phyloP scores from a whole-genome alignment of 2,797 vertebrate genomes.

The Anableps anableps region DNA sequence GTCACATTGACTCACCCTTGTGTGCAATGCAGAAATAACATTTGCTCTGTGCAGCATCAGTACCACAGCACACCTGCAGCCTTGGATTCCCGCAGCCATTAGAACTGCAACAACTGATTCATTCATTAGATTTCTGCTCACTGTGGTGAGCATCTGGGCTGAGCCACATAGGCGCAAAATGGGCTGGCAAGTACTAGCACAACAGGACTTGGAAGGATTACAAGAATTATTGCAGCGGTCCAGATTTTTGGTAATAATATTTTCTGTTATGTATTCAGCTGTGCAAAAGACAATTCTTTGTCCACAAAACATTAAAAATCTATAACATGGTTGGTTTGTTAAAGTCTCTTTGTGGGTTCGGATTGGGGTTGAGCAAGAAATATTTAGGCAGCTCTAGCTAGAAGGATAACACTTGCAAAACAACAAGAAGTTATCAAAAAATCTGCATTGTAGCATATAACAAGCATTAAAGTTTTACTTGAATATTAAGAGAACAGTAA shows the following conservation, averaged over 20 bases:
- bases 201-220: slow-evolving; percentile 12
- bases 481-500: not conserved
- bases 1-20: slow-evolving; percentile 56
- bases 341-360: not conserved
- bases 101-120: slow-evolving; percentile 39
- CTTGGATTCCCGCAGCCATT: slow-evolving; percentile 45
- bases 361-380: not conserved
- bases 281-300: not conserved
- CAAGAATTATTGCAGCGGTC: not conserved
- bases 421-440: not conserved
- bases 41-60: slow-evolving; percentile 57
- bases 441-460: not conserved
- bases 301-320: slow-evolving; percentile 10
- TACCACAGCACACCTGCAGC: slow-evolving; percentile 58
- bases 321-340: not conserved
- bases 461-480: not conserved
- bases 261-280: slow-evolving; percentile 9
- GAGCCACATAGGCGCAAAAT: slow-evolving; percentile 17
- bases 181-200: slow-evolving; percentile 11
- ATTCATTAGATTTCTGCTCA: slow-evolving; percentile 49
- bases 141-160: slow-evolving; percentile 47
- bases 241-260: slow-evolving; percentile 5
- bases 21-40: slow-evolving; percentile 50
- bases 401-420: not conserved
- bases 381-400: not conserved